Evolutionary conservation across 2,113 vertebrate species (phyloP), one percentile per base, ranked within the genome.

Genomic region (Neomonachus schauinslandi): DNA sequence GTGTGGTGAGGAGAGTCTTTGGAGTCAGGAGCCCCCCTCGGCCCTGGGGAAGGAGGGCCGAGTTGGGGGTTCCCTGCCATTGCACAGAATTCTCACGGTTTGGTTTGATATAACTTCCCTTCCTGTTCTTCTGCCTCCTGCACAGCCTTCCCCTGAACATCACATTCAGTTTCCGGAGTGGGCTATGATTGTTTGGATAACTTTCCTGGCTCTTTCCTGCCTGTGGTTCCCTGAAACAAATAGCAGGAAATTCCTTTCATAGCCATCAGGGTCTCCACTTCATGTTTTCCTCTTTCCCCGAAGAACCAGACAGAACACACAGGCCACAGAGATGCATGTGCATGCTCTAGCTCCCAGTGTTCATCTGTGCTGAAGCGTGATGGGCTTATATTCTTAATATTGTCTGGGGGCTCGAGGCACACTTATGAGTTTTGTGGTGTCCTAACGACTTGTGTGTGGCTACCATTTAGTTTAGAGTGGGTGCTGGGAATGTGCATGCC

Each of bases 201-300:
- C 69, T 79, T 82, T 83, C 61, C 76, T 74, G 82, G 14, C 22
- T 94, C 19, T 95, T 93, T 93, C 65, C 85, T 95, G 90, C 28
- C 57, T 53, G 65, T 21, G 0, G 4, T 49, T 88, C 24, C 53
- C 65, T 49, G 59, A 86, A 94, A 72, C 81, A 96, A 91, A 77
- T 11, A 72, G n/a, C 55, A 88, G 88, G 91, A 98, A 84, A 63
- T 77, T 79, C 18, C 76, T 92, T 84, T 82, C 53, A 67, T 14
- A 79, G 49, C 51, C 39, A 7, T 63, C 10, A 57, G 61, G 10
- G 19, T 57, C 33, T 57, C 53, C 46, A n/a, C 49, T 86, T 79
- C 72, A 1, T 81, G n/a, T 42, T 91, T 96, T 89, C 57, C 28
- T 76, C 79, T 94, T 92, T 79, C 36, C 19, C 31, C 3, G 3